Evolutionary conservation across 2,113 vertebrate species (phyloP), one percentile per base, ranked within the genome.

Genomic region (Numida meleagris): DNA sequence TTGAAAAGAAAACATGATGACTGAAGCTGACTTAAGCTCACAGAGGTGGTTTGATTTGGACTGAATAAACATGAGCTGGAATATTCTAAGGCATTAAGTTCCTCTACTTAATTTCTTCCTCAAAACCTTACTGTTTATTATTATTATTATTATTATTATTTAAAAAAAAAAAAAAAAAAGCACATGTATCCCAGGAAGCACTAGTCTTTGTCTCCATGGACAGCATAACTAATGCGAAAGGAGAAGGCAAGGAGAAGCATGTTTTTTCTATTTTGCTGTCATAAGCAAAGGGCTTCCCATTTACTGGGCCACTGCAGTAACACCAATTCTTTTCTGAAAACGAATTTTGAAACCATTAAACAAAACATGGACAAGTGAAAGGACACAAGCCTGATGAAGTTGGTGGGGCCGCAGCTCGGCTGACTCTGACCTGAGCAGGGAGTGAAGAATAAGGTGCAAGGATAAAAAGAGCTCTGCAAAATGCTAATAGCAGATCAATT

Each of bases 381-480:
- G 81, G 4, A 25, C 5, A 23, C 1, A 4, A 77, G 16, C 14
- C 43, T 46, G 46, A 48, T 3, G 24, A 8, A 2, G 33, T 14
- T 1, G 0, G 23, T 53, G 67, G 18, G 2, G 0, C 15, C 74
- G n/a, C n/a, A 78, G 55, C 14, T n/a, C n/a, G 23, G 25, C 4
- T 2, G 2, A 9, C 51, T 81, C 63, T 33, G 24, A 40, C 20
- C 3, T 6, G 15, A 42, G 59, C 12, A n/a, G 17, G 23, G 14
- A 70, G 34, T 55, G 24, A 83, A 81, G 21, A 67, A 7, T 40
- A 59, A 58, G 5, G 38, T 46, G 14, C 13, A 24, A 24, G 34
- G 17, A 71, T 67, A 74, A 21, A 61, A 88, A 46, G 0, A 62
- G 7, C 36, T 40, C 55, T n/a, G 29, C 33, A n/a, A 57, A 57